A percentile compares a stretch with the other conserved stretches of the same genome.
Conservation (phyloP, 2,888 invertebrate genomes). For the Cyclophora punctaria region DNA sequence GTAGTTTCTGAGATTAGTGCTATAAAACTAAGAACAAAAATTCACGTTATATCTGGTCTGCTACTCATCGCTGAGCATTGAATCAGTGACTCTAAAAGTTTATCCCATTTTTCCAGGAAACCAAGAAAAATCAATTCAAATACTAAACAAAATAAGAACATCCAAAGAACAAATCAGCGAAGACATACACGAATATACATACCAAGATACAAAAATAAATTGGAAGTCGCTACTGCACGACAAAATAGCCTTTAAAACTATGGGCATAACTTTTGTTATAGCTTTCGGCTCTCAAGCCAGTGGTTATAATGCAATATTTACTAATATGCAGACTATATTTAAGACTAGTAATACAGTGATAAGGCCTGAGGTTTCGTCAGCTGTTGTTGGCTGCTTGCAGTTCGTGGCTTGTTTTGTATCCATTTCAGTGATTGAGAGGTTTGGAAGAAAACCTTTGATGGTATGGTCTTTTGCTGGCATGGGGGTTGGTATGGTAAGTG, state of each 20-base stretch:
- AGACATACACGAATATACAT: constrained; percentile 26
- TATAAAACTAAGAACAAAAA: neutral
- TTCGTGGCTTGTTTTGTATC: constrained; percentile 28
- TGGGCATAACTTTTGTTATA: constrained; percentile 24
- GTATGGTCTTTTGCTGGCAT: constrained; percentile 22
- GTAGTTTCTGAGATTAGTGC: too few species aligned
- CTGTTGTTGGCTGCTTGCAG: constrained; percentile 33
- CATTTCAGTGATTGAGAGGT: constrained; percentile 25
- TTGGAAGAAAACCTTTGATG: constrained; percentile 34
- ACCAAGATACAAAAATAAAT: constrained; percentile 12
- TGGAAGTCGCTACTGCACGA: constrained; percentile 21
- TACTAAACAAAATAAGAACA: constrained; percentile 21
- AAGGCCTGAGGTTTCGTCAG: constrained; percentile 31
- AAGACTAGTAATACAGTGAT: constrained; percentile 31
- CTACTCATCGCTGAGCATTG: too few species aligned
- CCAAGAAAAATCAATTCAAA: constrained; percentile 20
- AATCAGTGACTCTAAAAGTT: too few species aligned
- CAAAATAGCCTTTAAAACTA: constrained; percentile 25
- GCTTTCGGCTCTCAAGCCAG: constrained; percentile 25
- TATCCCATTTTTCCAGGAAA: constrained; percentile 16
- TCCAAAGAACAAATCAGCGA: constrained; percentile 17
- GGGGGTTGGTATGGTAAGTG: constrained; percentile 34
- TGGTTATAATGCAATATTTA: constrained; percentile 32
- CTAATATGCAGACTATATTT: constrained; percentile 37
- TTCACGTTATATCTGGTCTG: neutral